These are phyloP conservation scores for Danaus plexippus DNA, from an alignment of 1,140 invertebrate genomes.

Conservation along the genomic window DNA sequence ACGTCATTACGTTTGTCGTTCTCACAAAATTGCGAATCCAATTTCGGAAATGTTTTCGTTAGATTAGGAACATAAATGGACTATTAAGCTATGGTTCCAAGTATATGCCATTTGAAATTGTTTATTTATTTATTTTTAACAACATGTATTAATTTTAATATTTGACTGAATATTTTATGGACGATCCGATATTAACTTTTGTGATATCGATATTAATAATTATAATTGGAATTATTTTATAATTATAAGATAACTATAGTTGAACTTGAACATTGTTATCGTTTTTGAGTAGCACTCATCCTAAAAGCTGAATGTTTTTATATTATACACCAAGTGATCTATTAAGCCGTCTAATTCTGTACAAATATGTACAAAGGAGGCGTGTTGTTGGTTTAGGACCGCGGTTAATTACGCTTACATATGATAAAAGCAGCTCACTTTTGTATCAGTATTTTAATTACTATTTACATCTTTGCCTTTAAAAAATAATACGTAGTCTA, in stretches of 20 bases:
- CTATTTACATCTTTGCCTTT: too few species aligned
- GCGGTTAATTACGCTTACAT: constrained; percentile 7
- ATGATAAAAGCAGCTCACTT: constrained; percentile 8
- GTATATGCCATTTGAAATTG: too few species aligned
- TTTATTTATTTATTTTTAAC: too few species aligned
- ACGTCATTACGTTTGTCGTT: too few species aligned
- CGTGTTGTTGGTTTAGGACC: constrained; percentile 12
- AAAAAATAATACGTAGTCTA: too few species aligned
- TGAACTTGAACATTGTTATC: background rate
- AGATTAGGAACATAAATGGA: too few species aligned
- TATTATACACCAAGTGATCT: constrained; percentile 2
- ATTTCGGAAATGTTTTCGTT: too few species aligned
- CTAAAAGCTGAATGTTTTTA: background rate
- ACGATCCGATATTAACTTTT: background rate
- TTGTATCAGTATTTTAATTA: background rate
- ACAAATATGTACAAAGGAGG: constrained; percentile 8
- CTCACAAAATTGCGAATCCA: too few species aligned
- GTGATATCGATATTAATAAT: background rate
- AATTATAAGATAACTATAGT: background rate
- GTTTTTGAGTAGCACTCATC: background rate
- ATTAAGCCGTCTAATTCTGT: background rate
- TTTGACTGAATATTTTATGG: background rate
- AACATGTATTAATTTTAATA: too few species aligned
- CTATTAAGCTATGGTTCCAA: too few species aligned
- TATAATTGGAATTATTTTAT: background rate